These are phyloP conservation scores for Karalla daura DNA, from an alignment of 2,797 vertebrate genomes.

Conservation along the genomic window DNA sequence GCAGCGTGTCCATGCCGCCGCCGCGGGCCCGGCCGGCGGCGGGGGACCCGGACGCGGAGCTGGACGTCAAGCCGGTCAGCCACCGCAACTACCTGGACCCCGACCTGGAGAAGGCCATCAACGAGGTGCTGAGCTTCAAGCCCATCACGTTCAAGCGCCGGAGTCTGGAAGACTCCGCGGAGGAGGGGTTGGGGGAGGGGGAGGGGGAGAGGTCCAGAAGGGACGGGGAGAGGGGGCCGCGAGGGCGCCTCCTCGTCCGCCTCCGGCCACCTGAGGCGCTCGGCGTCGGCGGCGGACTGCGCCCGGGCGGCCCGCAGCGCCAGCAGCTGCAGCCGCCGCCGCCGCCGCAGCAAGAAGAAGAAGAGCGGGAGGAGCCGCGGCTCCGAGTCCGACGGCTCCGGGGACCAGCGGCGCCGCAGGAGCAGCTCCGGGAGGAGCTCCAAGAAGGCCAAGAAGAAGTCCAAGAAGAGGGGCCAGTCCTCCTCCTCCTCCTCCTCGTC, in stretches of 20 bases:
- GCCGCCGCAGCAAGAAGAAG: conserved; percentile 76
- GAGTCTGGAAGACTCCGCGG: conserved; percentile 87
- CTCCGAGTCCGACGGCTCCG: conserved; percentile 79
- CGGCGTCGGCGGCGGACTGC: conserved; percentile 88
- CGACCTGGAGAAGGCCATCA: conserved; percentile 94
- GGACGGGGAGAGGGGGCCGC: conserved; percentile 72
- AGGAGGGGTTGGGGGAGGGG: conserved; percentile 74
- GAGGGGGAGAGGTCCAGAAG: conserved; percentile 71
- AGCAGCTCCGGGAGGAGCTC: conserved; percentile 86
- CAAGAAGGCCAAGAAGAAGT: conserved; percentile 90
- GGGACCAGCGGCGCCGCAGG: conserved; percentile 71
- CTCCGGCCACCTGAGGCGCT: conserved; percentile 83
- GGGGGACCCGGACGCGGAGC: conserved; percentile 34
- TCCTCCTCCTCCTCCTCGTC: conserved; percentile 81
- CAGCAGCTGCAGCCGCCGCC: conserved; percentile 72
- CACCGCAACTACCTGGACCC: conserved; percentile 93
- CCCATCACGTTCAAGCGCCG: conserved; percentile 86
- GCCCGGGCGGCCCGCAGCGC: conserved; percentile 71
- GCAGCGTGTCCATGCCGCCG: conserved; percentile 92
- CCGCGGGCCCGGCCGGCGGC: conserved; percentile 79
- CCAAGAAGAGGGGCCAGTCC: conserved; percentile 75
- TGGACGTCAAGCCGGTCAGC: conserved; percentile 79
- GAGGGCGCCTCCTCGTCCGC: conserved; percentile 50
- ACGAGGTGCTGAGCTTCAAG: conserved; percentile 94
- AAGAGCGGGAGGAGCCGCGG: conserved; percentile 82